Conservation (phyloP, 2,113 vertebrate species). For the Okapia johnstoni region DNA sequence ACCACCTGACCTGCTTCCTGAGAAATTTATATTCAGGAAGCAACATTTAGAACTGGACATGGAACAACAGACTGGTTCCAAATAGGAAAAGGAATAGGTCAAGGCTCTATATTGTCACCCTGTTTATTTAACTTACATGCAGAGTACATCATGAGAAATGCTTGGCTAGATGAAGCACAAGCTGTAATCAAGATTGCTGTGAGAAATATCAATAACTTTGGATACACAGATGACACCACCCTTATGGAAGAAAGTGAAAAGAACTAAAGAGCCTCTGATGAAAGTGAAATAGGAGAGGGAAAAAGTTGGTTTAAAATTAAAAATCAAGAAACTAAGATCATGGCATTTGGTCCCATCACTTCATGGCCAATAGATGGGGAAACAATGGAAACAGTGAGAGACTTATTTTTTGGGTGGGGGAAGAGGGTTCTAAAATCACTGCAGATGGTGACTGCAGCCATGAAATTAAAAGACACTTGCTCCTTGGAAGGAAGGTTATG, state of each 20-base stretch:
- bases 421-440: background rate
- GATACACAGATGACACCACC: background rate
- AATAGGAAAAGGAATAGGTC: rapidly evolving
- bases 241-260: background rate
- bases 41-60: background rate
- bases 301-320: background rate
- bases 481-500: background rate
- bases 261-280: background rate
- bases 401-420: rapidly evolving
- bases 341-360: background rate
- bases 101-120: background rate
- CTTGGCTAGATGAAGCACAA: background rate
- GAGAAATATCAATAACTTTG: background rate
- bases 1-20: background rate
- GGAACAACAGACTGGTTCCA: background rate
- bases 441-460: background rate
- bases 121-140: background rate
- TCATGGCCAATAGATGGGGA: background rate
- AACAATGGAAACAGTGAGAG: background rate
- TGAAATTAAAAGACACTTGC: background rate
- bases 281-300: background rate
- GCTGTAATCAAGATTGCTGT: background rate
- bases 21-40: background rate
- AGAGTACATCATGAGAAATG: background rate
- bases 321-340: background rate